These are phyloP conservation scores for Chymomyza caudatula DNA, from an alignment of 2,888 invertebrate species.

Conservation along the genomic window DNA sequence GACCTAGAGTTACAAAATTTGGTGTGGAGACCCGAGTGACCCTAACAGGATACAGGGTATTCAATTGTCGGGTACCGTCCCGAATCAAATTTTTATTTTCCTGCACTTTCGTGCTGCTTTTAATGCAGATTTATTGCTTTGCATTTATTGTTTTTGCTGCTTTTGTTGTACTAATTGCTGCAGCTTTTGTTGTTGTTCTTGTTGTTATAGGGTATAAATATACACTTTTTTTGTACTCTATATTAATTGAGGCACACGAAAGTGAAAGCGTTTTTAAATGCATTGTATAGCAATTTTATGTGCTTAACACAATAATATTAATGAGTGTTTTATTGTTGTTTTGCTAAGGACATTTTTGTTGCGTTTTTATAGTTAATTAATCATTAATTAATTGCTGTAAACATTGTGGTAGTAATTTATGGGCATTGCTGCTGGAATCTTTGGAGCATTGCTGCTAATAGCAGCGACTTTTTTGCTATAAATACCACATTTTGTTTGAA, in stretches of 20 bases:
- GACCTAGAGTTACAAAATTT: no score
- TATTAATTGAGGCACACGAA: conserved; percentile 42
- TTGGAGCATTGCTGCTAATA: no score
- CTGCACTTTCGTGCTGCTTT: conserved; percentile 3
- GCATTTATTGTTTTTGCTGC: not conserved
- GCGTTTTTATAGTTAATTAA: conserved; percentile 57
- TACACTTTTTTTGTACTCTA: conserved; percentile 46
- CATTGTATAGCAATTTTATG: not conserved
- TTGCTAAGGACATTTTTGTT: conserved; percentile 7
- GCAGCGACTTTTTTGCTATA: no score
- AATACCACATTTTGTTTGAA: no score
- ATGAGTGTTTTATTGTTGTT: not conserved
- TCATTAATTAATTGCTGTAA: conserved; percentile 30
- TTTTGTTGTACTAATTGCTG: conserved; percentile 65
- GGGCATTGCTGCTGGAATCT: no score
- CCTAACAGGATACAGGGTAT: no score
- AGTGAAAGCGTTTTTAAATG: conserved; percentile 20
- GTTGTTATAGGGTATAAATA: conserved; percentile 35
- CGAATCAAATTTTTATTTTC: no score
- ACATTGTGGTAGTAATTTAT: not conserved
- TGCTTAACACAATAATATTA: conserved; percentile 11
- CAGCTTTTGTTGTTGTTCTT: not conserved
- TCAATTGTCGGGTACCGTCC: no score
- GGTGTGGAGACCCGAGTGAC: no score
- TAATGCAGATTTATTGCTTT: conserved; percentile 6